Base-by-base conservation (phyloP, 1,140 invertebrate genomes). In the Bombus turneri region DNA sequence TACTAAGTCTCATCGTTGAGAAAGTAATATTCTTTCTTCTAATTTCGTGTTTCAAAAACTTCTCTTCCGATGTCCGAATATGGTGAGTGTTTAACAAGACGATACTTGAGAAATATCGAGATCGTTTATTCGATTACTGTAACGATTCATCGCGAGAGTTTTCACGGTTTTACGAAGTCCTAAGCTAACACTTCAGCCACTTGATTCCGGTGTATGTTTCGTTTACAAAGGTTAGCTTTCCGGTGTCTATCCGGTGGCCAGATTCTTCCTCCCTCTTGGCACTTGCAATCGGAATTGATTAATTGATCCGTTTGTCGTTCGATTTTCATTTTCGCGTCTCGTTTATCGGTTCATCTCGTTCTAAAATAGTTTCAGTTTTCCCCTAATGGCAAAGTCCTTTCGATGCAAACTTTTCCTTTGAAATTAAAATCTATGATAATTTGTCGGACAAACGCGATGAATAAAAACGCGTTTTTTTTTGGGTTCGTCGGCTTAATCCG, bases 401-500 rank as follows among this genome's bases (percentile, higher is more conserved):
- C 22, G 34, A 15, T 3, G 8, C 13, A 9, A 15, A 12, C 13
- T 10, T 59, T 76, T 9, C 13, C 18, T 18, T 39, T 34, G 25
- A 25, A 13, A 28, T 34, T 57, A 37, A 37, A 57, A 57, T 34
- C 22, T 2, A 13, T 37, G 43, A 47, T 28, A 75, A 47, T 57
- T 75, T 43, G 72, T 31, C 25, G 28, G 28, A 10, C 28, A 15
- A 31, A 5, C 15, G 15, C 73, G 31, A 37, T 5, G 47, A 59
- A 37, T 4, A 22, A 28, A 25, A 59, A 47, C 34, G 12, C 74
- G 53, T 43, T 43, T 43, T 43, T 43, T 5, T 57, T 57, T 53
- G 8, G 59, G 73, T 31, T 34, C 39, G 3, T 34, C 9, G 34
- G 47, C n/a, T 87, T 83, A 87, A 79, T 83, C 53, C n/a, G 31